These are phyloP conservation scores for Rafetus swinhoei DNA, from an alignment of 2,113 vertebrate species.

Conservation along the genomic window DNA sequence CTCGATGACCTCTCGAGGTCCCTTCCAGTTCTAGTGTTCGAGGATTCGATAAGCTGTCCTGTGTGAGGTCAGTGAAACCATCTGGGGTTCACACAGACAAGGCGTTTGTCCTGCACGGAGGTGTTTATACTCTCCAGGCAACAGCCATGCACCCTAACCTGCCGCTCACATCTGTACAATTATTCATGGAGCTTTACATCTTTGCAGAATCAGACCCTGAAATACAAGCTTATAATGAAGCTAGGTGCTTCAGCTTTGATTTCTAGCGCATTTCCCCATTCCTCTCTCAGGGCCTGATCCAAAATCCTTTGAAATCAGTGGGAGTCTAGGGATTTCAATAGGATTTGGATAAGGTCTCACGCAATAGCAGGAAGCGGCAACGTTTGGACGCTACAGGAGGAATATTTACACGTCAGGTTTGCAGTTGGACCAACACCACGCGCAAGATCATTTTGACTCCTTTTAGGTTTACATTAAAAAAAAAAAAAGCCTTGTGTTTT, in stretches of 20 bases:
- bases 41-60: accelerated
- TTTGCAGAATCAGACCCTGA: background rate
- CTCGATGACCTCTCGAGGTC: too few relatives aligned
- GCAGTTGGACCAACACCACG: background rate
- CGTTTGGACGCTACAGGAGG: accelerated
- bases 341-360: background rate
- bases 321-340: background rate
- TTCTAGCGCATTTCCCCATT: background rate
- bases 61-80: accelerated
- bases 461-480: background rate
- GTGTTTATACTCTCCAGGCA: accelerated
- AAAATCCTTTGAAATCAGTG: background rate
- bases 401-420: background rate
- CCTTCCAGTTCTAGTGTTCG: too few relatives aligned
- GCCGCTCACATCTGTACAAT: accelerated
- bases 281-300: background rate
- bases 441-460: background rate
- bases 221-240: background rate
- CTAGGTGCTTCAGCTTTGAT: background rate
- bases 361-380: background rate
- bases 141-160: background rate
- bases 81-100: background rate
- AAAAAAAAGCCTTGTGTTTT: constrained; percentile 18
- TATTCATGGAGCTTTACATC: background rate
- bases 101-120: background rate